Conservation (phyloP, 2,797 vertebrate genomes). For the Synaphobranchus kaupii region DNA sequence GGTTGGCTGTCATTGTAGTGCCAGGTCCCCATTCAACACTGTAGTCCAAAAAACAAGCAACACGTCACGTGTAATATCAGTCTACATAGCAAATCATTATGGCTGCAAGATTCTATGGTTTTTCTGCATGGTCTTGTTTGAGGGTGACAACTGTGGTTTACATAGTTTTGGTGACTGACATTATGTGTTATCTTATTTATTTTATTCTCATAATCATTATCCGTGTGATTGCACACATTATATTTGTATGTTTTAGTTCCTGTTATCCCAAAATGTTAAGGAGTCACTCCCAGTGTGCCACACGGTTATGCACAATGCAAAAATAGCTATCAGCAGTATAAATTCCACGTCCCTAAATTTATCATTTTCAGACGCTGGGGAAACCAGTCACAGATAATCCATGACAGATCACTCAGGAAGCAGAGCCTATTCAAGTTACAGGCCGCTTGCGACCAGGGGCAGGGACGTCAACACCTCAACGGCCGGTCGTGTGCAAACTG, state of each 20-base stretch:
- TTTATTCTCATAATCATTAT: not conserved
- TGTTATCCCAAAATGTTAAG: not conserved
- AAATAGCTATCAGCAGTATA: not conserved
- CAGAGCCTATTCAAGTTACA: not conserved
- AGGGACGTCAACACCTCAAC: not conserved
- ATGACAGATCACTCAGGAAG: not conserved
- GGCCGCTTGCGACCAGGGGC: not conserved
- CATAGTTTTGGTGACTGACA: not conserved
- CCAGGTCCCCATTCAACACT: not conserved
- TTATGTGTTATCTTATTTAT: not conserved
- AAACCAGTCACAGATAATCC: not conserved
- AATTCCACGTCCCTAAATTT: not conserved
- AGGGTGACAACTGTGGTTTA: not conserved
- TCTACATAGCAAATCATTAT: not conserved
- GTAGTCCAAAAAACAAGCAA: not conserved
- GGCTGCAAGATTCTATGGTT: not conserved
- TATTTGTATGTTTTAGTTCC: not conserved
- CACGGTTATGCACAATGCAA: not conserved
- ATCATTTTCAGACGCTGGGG: not conserved
- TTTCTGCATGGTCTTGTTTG: not conserved
- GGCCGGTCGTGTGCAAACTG: not conserved
- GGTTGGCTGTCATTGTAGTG: not conserved
- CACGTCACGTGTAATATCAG: not conserved
- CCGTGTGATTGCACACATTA: not conserved
- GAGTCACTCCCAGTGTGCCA: not conserved